phyloP scores from a whole-genome alignment of 1,140 invertebrate species.

The Brachionus koreanus region DNA sequence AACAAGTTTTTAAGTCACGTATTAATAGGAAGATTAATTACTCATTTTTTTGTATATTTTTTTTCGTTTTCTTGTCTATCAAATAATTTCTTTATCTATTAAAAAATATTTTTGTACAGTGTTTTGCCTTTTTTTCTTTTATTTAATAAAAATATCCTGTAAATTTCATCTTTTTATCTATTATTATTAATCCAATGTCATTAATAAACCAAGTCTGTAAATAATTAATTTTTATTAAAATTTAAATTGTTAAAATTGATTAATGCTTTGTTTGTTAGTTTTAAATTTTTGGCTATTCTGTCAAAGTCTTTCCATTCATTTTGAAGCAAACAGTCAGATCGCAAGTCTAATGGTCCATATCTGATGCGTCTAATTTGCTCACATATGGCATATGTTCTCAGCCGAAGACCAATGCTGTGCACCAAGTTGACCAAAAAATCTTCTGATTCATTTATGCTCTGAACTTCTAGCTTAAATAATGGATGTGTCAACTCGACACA shows the following conservation, averaged over 20 bases:
- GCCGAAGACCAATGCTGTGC: neutral
- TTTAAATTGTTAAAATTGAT: neutral
- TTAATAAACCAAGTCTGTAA: too few species aligned
- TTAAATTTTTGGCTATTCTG: neutral
- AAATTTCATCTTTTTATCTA: too few species aligned
- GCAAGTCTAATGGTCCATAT: neutral
- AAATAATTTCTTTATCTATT: too few species aligned
- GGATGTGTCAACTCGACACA: constrained; percentile 32
- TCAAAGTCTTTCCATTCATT: constrained; percentile 30
- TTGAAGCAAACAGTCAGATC: neutral
- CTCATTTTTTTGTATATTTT: too few species aligned
- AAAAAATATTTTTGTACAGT: too few species aligned
- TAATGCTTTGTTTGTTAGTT: neutral
- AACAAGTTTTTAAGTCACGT: too few species aligned
- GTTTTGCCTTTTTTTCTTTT: too few species aligned
- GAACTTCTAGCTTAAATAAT: constrained; percentile 36
- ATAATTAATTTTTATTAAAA: neutral
- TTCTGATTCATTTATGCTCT: constrained; percentile 12
- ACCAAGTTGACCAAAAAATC: constrained; percentile 25
- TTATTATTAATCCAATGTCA: too few species aligned
- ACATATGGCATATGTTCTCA: constrained; percentile 18
- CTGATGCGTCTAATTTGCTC: constrained; percentile 27
- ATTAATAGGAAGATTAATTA: too few species aligned
- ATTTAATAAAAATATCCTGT: too few species aligned
- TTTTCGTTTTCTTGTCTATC: too few species aligned